Conservation (phyloP, 35 echinoderm and acorn worm species). For the Acanthaster planci region DNA sequence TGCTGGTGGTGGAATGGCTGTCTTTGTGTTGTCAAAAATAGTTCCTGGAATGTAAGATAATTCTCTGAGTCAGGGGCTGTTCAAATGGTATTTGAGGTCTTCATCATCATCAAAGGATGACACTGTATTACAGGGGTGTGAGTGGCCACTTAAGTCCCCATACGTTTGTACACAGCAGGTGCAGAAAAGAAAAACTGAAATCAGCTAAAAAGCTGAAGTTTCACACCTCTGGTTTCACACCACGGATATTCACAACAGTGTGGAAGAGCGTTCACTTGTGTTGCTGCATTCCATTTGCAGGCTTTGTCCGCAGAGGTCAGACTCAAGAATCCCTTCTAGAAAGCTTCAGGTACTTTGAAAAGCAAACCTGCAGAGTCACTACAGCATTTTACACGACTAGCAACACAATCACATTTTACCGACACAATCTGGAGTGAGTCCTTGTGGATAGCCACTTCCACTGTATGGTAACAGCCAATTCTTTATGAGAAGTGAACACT, state of each 20-base stretch:
- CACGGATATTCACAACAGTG: background rate
- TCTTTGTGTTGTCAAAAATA: background rate
- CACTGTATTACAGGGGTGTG: background rate
- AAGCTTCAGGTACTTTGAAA: constrained; percentile 4
- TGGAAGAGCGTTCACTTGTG: constrained; percentile 1
- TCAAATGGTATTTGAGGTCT: background rate
- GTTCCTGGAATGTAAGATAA: background rate
- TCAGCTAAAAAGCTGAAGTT: too few relatives aligned
- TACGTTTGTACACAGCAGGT: too few relatives aligned
- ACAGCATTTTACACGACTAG: background rate
- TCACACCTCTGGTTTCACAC: background rate
- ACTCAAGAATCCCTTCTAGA: background rate
- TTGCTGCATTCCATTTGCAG: background rate
- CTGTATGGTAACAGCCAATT: constrained; percentile 38
- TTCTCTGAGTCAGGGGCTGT: background rate
- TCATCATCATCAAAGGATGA: background rate
- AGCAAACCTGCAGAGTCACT: background rate
- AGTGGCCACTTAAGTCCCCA: too few relatives aligned
- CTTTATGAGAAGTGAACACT: constrained; percentile 46
- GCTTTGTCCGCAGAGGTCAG: background rate
- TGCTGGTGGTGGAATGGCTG: background rate
- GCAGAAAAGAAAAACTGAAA: too few relatives aligned
- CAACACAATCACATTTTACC: constrained; percentile 43
- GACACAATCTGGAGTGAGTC: background rate
- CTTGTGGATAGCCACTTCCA: constrained; percentile 37